Evolutionary conservation across 2,113 vertebrate genomes (phyloP).

Genomic region (Mellivora capensis): DNA sequence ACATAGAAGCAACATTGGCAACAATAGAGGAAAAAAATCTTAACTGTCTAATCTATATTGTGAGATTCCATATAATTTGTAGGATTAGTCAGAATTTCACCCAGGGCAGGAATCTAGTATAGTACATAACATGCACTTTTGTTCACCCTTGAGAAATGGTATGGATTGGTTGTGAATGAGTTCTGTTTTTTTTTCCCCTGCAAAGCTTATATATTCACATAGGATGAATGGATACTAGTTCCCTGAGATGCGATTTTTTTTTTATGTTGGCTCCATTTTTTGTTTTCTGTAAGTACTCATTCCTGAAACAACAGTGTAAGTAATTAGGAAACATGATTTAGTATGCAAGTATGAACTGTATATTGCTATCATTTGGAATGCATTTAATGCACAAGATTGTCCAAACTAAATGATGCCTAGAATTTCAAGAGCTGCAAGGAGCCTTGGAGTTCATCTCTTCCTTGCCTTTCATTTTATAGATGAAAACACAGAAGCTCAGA

Average conservation of each 20-base stretch:
- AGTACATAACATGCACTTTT: neutral
- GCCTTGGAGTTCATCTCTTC: neutral
- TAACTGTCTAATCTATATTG: neutral
- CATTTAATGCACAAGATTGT: conserved; percentile 36
- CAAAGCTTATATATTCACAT: neutral
- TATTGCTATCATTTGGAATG: neutral
- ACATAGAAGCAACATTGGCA: neutral
- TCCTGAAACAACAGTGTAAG: conserved; percentile 24
- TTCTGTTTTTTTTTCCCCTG: neutral
- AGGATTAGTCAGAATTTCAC: neutral
- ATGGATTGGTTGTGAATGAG: neutral
- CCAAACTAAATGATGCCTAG: conserved; percentile 24
- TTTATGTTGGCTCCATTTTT: neutral
- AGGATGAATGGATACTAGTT: neutral
- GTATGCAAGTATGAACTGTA: neutral
- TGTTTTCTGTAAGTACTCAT: neutral
- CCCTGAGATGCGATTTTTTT: neutral
- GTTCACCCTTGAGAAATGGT: neutral
- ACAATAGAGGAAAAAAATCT: neutral
- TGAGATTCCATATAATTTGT: neutral
- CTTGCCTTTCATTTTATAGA: conserved; percentile 53
- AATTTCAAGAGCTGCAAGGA: conserved; percentile 44
- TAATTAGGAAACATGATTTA: conserved; percentile 10
- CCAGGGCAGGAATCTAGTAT: neutral
- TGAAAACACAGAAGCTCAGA: neutral